Evolutionary conservation across 2,797 vertebrate genomes (phyloP), one percentile per base, ranked within the genome.

Genomic region (Uromys caudimaculatus): DNA sequence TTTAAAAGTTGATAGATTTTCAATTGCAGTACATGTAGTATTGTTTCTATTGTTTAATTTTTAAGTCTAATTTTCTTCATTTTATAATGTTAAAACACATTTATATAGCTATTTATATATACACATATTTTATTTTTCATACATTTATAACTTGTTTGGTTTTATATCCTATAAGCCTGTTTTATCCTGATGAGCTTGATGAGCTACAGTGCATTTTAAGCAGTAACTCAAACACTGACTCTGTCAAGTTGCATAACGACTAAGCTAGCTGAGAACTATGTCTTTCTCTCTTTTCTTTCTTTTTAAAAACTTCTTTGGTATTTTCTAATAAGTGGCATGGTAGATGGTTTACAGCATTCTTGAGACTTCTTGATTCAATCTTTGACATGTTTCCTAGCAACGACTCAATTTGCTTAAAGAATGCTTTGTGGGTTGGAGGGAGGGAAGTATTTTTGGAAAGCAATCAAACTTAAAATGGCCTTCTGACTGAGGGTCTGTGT

Each of bases 311-410:
- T 73, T 95, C 88, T 97, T 95, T 95, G 71, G 67, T 97, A 82
- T 86, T 96, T 97, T 97, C 97, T 96, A 98, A 35, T 97, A 96
- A 96, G 96, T 96, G 75, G 95, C 29, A 95, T 86, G 89, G 94
- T 58, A 47, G 88, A 96, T 98, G 97, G 97, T 98, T 98, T 97
- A 97, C 90, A 97, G 95, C 93, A 93, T 98, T 98, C 97, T 97
- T 97, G 84, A 98, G 96, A 92, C 96, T 97, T 98, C 95, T 90
- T 97, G 97, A 98, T 98, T 98, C 97, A 98, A 92, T 98, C 96
- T 97, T 98, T 98, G 97, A 95, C 87, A 97, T 92, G 97, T 98
- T 97, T 98, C 98, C 97, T 98, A 98, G 98, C 97, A 98, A 98
- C 98, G 93, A 93, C 0, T 24, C 96, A 97, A 60, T 95, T 82